A percentile compares a stretch with the other conserved stretches of the same genome.
Evolutionary conservation across 35 echinoderm and acorn worm species (phyloP).

Genomic region (Holothuria glaberrima): DNA sequence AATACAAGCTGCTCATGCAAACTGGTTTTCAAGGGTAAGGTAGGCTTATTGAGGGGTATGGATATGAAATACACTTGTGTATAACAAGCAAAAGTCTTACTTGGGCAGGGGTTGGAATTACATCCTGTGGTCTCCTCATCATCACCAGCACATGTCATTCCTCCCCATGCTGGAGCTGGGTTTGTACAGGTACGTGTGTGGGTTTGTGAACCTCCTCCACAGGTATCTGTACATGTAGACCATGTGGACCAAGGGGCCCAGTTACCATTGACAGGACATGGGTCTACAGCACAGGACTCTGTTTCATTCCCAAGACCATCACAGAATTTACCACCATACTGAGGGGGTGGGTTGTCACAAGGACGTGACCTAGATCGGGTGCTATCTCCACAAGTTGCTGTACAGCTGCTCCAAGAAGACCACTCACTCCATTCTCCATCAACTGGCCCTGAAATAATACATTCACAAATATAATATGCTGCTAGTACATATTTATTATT

Average conservation of each 20-base stretch:
- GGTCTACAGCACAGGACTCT: conserved; percentile 59
- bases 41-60: background rate
- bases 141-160: conserved; percentile 51
- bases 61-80: background rate
- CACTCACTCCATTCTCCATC: conserved; percentile 26
- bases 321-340: conserved; percentile 78
- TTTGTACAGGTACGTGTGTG: conserved; percentile 59
- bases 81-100: conserved; percentile 17
- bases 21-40: no score
- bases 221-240: conserved; percentile 55
- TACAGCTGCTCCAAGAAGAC: conserved; percentile 17
- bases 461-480: background rate
- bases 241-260: conserved; percentile 73
- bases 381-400: conserved; percentile 11
- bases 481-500: no score
- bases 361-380: background rate
- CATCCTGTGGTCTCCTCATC: conserved; percentile 44
- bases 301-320: conserved; percentile 39
- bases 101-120: conserved; percentile 70
- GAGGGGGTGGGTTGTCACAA: conserved; percentile 26
- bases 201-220: conserved; percentile 37
- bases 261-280: conserved; percentile 57
- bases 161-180: conserved; percentile 60
- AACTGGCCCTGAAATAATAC: conserved; percentile 14
- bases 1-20: no score